Base-by-base conservation (phyloP, 2,888 invertebrate genomes). In the Patella pellucida region DNA sequence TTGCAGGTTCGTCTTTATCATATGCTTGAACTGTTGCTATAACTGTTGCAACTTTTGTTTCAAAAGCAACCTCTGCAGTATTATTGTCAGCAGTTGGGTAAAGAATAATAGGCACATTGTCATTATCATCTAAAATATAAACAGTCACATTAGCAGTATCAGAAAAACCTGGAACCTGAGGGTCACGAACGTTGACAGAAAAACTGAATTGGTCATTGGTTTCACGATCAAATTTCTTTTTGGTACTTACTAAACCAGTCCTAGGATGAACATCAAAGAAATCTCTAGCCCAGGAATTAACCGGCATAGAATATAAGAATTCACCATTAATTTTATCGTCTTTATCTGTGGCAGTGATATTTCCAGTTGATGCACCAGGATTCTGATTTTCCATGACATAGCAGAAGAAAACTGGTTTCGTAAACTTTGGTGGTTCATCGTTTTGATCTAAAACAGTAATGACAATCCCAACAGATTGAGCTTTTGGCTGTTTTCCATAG, bases 401-500 rank as follows among this genome's bases (percentile, higher is more conserved):
- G 0, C 97, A 95, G 85, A 96, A 96, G 90, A 98, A 98, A 83
- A 95, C 95, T 77, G 95, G 79, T 51, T 73, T 54, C 11, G 68
- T 69, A 78, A 99, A 99, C 5, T 94, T 94, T 0, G 99, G 99
- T 23, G 95, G 94, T 88, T 99, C 97, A 91, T 99, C 99, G 90
- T 99, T 98, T 82, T 96, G 95, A 91, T 99, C 99, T 73, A 96
- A 91, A 0, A 99, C 97, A 89, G 96, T 97, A 75, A 99, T 96
- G 92, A 94, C 78, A 31, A 90, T 83, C 11, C 85, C 79, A 0
- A 88, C 85, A 16, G 93, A 3, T 95, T 96, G n/a, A 95, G 96
- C 89, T 95, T 95, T 74, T 95, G 95, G 85, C 95, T 88, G 83
- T 74, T 95, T 89, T 5, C 88, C 89, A 75, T 81, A 74, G 81